Evolutionary conservation across 2,797 vertebrate species (phyloP).

Genomic region (Knipowitschia caucasica): DNA sequence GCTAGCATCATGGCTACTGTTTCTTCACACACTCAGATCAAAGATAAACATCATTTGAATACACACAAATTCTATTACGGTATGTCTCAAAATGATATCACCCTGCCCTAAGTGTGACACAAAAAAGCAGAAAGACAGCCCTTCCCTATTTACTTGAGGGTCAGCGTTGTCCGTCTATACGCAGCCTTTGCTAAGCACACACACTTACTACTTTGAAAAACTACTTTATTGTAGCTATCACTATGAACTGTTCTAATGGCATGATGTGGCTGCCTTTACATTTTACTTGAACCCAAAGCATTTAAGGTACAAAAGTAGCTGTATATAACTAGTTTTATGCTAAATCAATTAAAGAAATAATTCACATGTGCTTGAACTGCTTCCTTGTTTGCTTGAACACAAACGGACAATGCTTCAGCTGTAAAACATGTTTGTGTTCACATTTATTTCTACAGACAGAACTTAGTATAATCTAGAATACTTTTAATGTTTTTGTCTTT

Average conservation of each 20-base stretch:
- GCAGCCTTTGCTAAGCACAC: too few relatives aligned
- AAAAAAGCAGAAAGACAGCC: too few relatives aligned
- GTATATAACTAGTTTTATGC: constrained; percentile 32
- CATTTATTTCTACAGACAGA: neutral
- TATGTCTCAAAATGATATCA: too few relatives aligned
- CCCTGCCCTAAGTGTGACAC: too few relatives aligned
- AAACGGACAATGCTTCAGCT: neutral
- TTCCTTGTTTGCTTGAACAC: neutral
- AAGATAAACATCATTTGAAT: too few relatives aligned
- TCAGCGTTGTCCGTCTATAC: too few relatives aligned
- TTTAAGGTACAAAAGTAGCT: constrained; percentile 45
- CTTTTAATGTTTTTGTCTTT: neutral
- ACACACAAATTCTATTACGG: too few relatives aligned
- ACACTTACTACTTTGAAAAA: neutral
- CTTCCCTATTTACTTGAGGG: too few relatives aligned
- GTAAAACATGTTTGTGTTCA: neutral
- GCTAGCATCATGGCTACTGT: too few relatives aligned
- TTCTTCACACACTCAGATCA: too few relatives aligned
- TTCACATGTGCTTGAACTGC: too few relatives aligned
- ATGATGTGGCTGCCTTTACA: constrained; percentile 55
- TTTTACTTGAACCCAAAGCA: constrained; percentile 64
- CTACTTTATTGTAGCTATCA: constrained; percentile 47
- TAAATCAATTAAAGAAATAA: neutral
- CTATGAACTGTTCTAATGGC: constrained; percentile 38
- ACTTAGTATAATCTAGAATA: neutral